phyloP scores from a whole-genome alignment of 2,888 invertebrate species.

The Eurytoma californica region DNA sequence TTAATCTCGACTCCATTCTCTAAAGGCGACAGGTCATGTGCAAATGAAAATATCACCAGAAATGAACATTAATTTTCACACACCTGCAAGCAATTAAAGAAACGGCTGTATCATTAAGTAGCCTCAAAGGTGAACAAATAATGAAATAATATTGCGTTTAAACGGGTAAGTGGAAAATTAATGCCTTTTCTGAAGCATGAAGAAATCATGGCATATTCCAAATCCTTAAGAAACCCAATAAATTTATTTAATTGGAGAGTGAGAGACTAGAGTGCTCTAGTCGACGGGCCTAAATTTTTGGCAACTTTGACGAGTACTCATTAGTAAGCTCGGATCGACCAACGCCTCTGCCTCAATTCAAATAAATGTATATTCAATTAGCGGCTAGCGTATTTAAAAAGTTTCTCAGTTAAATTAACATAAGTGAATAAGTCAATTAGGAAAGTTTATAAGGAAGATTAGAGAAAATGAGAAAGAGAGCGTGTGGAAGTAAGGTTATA shows the following conservation, averaged over 20 bases:
- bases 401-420: slow-evolving; percentile 29
- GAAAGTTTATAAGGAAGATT: slow-evolving; percentile 7
- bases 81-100: no score
- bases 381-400: slow-evolving; percentile 54
- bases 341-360: slow-evolving; percentile 8
- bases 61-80: no score
- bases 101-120: no score
- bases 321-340: slow-evolving; percentile 16
- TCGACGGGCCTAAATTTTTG: slow-evolving; percentile 63
- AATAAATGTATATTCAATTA: slow-evolving; percentile 45
- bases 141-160: no score
- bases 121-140: no score
- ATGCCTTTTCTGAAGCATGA: no score
- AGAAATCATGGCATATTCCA: neutral
- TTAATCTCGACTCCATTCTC: slow-evolving; percentile 72
- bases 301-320: slow-evolving; percentile 66
- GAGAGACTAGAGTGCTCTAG: slow-evolving; percentile 63
- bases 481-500: slow-evolving; percentile 1
- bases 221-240: neutral
- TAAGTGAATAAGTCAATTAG: slow-evolving; percentile 52
- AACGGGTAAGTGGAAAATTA: no score
- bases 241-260: slow-evolving; percentile 19
- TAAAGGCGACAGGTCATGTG: slow-evolving; percentile 21
- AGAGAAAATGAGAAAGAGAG: neutral
- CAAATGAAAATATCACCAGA: no score